Percentiles rank a stretch among this genome's conserved stretches.
phyloP scores from a whole-genome alignment of 2,113 vertebrate genomes.

The Dipodomys ordii region DNA sequence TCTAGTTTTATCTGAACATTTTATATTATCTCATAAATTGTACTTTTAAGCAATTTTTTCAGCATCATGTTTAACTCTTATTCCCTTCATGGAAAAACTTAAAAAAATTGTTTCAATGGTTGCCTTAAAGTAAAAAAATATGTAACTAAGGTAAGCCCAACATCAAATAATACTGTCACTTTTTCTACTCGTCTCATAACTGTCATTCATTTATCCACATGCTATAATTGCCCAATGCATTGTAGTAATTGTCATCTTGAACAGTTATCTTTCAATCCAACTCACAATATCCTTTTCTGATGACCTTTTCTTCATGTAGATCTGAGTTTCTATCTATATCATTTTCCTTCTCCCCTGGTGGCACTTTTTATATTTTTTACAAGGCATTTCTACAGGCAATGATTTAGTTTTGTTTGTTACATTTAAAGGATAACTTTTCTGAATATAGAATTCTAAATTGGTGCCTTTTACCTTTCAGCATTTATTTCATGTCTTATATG shows the following conservation, averaged over 20 bases:
- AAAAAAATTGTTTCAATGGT: neutral
- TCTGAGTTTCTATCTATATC: neutral
- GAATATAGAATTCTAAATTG: slow-evolving; percentile 4
- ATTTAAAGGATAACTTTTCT: neutral
- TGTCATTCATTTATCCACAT: neutral
- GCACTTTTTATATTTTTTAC: neutral
- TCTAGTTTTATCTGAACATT: neutral
- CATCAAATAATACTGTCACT: neutral
- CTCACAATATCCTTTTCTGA: slow-evolving; percentile 14
- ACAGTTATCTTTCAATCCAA: neutral
- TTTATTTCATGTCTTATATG: neutral
- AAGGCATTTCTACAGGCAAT: neutral
- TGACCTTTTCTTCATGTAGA: neutral
- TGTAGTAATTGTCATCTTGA: neutral
- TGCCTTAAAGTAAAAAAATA: neutral
- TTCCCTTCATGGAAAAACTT: too few relatives aligned
- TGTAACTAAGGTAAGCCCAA: neutral
- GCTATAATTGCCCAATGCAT: neutral
- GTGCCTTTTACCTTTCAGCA: neutral
- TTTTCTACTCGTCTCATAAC: neutral
- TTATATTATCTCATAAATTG: neutral
- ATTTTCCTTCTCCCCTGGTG: neutral
- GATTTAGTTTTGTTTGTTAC: neutral
- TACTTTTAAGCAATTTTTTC: neutral
- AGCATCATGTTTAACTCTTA: too few relatives aligned